Evolutionary conservation across 2,888 invertebrate species (phyloP).

Genomic region (Achlya flavicornis): DNA sequence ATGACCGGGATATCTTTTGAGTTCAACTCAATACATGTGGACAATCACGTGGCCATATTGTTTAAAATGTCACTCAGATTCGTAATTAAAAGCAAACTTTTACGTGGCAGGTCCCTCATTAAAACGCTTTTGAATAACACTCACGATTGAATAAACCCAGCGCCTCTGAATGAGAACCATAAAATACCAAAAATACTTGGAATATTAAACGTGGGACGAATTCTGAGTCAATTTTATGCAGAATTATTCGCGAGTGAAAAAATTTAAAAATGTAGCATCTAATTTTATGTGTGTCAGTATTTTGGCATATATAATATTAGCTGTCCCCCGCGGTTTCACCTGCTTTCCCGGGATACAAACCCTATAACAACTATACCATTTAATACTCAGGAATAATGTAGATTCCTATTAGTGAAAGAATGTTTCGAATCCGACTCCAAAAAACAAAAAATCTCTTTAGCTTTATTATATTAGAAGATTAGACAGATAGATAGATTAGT

Average conservation of each 20-base stretch:
- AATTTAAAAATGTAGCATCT: no score
- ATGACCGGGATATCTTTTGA: background rate
- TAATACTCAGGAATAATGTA: no score
- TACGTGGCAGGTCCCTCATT: conserved; percentile 40
- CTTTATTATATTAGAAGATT: no score
- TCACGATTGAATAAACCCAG: conserved; percentile 30
- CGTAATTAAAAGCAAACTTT: conserved; percentile 43
- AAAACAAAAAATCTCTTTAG: no score
- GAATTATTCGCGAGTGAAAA: conserved; percentile 11
- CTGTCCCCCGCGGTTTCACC: no score
- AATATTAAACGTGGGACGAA: conserved; percentile 19
- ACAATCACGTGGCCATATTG: conserved; percentile 28
- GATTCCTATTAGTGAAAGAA: no score
- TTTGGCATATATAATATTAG: no score
- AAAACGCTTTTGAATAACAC: conserved; percentile 29
- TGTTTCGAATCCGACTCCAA: no score
- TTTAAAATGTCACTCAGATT: conserved; percentile 38
- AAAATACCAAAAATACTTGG: conserved; percentile 27
- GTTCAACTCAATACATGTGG: background rate
- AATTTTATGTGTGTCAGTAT: no score
- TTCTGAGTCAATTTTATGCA: conserved; percentile 29
- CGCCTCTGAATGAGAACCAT: conserved; percentile 25
- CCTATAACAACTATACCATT: no score
- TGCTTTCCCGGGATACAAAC: no score
- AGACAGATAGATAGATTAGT: no score